Conservation (phyloP, 1,140 invertebrate species). For the Brachionus rotundiformis region DNA sequence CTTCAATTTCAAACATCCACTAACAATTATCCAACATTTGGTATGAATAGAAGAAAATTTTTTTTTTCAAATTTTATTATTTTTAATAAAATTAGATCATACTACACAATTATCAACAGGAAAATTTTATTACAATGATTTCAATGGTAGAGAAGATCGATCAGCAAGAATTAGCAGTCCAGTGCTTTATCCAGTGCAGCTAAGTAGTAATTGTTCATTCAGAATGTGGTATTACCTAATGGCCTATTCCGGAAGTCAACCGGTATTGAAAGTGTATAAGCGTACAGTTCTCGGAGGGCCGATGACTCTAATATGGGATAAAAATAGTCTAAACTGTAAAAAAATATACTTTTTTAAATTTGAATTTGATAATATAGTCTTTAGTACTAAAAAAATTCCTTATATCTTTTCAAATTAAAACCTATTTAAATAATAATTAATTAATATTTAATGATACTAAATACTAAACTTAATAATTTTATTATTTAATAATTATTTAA, state of each 20-base stretch:
- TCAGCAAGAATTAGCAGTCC: slow-evolving; percentile 33
- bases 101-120: neutral
- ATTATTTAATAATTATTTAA: neutral
- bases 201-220: slow-evolving; percentile 4
- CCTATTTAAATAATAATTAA: too few species aligned
- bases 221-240: slow-evolving; percentile 46
- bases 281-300: neutral
- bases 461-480: neutral
- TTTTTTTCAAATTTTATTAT: neutral
- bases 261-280: neutral
- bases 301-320: slow-evolving; percentile 14
- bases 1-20: neutral
- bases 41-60: neutral
- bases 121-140: slow-evolving; percentile 13
- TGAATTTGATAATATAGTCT: too few species aligned
- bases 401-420: too few species aligned
- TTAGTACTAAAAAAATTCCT: too few species aligned
- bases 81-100: neutral
- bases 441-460: too few species aligned
- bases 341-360: too few species aligned
- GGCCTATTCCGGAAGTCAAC: neutral
- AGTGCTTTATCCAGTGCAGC: neutral
- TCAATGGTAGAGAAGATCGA: neutral
- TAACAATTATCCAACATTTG: neutral
- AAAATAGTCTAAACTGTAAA: slow-evolving; percentile 18